A percentile compares a stretch with the other conserved stretches of the same genome.
Evolutionary conservation across 2,797 vertebrate genomes (phyloP).

Genomic region (Ctenopoma kingsleyae): DNA sequence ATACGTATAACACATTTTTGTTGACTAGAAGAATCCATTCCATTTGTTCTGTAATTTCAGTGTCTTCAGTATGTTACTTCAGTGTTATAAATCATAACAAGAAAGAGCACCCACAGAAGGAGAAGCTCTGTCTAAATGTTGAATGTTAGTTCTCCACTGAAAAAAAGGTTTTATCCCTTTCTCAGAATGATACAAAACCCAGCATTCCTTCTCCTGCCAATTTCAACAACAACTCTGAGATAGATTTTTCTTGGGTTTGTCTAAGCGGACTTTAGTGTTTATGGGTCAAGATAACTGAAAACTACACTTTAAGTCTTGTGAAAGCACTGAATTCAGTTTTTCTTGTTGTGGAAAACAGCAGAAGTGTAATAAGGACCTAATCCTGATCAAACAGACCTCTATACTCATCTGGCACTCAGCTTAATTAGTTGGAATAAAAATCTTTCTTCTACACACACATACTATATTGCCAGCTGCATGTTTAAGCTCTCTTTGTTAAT

Average conservation of each 20-base stretch:
- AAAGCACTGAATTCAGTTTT: background rate
- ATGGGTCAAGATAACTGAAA: background rate
- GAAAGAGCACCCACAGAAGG: no score
- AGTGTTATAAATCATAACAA: no score
- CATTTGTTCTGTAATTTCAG: no score
- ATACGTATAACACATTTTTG: no score
- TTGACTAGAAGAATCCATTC: no score
- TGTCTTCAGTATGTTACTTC: no score
- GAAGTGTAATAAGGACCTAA: constrained; percentile 10
- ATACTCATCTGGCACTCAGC: constrained; percentile 20
- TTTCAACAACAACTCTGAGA: background rate
- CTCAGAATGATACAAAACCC: constrained; percentile 5
- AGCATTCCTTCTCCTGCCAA: no score
- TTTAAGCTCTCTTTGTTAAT: constrained; percentile 16
- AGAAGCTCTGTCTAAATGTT: no score
- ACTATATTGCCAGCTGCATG: background rate
- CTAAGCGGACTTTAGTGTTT: constrained; percentile 3
- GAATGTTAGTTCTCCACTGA: background rate
- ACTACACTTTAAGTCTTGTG: constrained; percentile 6
- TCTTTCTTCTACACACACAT: constrained; percentile 3
- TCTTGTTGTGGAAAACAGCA: background rate
- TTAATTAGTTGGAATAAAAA: constrained; percentile 25
- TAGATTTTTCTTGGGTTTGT: constrained; percentile 3
- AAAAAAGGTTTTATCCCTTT: background rate
- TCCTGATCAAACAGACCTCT: constrained; percentile 41